Percentiles rank a stretch among this genome's conserved stretches.
These are phyloP conservation scores for Spongilla lacustris DNA, from an alignment of 37 sponge, comb jelly and placozoan genomes.

Conservation along the genomic window DNA sequence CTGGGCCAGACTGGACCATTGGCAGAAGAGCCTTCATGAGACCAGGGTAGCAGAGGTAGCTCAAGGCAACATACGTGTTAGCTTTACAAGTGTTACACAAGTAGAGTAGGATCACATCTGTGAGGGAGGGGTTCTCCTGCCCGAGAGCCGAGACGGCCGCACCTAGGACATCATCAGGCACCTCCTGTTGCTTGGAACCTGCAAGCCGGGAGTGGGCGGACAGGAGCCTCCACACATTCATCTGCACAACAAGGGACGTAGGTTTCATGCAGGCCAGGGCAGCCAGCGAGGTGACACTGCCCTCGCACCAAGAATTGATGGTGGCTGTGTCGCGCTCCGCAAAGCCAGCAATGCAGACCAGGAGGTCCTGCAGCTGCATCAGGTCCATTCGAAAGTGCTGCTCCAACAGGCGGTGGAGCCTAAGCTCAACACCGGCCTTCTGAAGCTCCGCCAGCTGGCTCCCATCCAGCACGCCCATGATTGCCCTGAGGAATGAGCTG, in stretches of 20 bases:
- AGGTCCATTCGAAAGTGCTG: constrained; percentile 21
- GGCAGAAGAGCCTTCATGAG: neutral
- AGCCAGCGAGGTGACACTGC: neutral
- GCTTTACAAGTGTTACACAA: constrained; percentile 10
- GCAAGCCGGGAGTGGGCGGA: neutral
- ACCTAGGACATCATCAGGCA: neutral
- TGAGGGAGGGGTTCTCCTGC: neutral
- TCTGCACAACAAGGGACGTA: constrained; percentile 22
- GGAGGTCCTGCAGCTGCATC: constrained; percentile 13
- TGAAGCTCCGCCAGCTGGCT: constrained; percentile 36
- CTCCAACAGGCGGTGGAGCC: constrained; percentile 16
- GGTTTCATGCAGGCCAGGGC: constrained; percentile 37
- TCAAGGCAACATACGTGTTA: neutral
- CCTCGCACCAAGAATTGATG: constrained; percentile 14
- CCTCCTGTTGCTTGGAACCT: neutral
- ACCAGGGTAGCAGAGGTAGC: neutral
- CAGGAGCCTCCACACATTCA: constrained; percentile 46
- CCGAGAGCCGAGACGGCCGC: neutral
- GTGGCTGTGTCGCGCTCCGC: neutral
- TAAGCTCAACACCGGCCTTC: constrained; percentile 10
- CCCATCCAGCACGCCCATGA: constrained; percentile 29
- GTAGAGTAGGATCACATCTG: constrained; percentile 21
- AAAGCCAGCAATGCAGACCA: constrained; percentile 36
- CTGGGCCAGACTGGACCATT: neutral
- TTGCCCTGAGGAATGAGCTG: constrained; percentile 3